Evolutionary conservation across 2,113 vertebrate species (phyloP).

Genomic region (Prionailurus viverrinus): DNA sequence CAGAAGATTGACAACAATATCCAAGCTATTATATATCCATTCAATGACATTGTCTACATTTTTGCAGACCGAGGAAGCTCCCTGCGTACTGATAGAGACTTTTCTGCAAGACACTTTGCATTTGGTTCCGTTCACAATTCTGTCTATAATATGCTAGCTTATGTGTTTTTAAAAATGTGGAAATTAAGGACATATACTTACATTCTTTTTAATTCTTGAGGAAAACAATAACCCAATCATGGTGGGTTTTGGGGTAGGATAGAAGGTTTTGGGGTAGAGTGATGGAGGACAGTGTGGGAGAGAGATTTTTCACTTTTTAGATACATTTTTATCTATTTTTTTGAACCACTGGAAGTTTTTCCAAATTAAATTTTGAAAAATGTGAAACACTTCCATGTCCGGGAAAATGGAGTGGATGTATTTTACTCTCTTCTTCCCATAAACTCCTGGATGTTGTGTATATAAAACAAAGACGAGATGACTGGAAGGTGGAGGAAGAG

Average conservation of each 20-base stretch:
- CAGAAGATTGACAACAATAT: background rate
- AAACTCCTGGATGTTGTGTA: background rate
- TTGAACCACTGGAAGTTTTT: background rate
- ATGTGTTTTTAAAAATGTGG: background rate
- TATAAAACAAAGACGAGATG: background rate
- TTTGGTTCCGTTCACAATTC: background rate
- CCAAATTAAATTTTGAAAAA: background rate
- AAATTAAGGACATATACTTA: background rate
- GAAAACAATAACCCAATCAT: background rate
- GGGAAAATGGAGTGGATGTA: background rate
- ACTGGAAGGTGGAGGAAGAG: background rate
- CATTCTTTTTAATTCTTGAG: background rate
- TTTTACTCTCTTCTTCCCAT: background rate
- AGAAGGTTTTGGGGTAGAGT: too few relatives aligned
- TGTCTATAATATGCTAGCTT: background rate
- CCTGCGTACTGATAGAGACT: too few relatives aligned
- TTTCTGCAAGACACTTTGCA: background rate
- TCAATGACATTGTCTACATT: too few relatives aligned
- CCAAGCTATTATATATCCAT: background rate
- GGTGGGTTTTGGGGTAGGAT: too few relatives aligned
- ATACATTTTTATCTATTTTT: background rate
- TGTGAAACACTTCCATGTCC: background rate
- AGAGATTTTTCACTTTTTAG: background rate
- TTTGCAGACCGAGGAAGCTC: background rate
- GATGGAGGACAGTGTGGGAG: background rate